Evolutionary conservation across 2,113 vertebrate species (phyloP), one percentile per base, ranked within the genome.

Genomic region (Chascanopsetta lugubris): DNA sequence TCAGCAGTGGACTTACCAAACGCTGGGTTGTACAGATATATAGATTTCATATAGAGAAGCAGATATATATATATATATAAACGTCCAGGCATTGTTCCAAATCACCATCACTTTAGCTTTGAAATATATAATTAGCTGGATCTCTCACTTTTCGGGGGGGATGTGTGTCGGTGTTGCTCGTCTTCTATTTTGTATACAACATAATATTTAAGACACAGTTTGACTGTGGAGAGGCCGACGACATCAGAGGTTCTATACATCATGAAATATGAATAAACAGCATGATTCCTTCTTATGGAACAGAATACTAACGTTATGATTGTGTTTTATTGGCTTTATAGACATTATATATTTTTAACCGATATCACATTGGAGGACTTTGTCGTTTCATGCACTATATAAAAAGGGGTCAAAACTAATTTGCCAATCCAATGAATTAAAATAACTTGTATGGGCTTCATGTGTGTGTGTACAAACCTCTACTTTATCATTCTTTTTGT

Each of bases 201-300:
- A 42, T n/a, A 42, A 15, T 63, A 50, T 51, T 6, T 30, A 56
- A 22, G 54, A 61, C 38, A 10, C 59, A 72, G 51, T 57, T 49
- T 61, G 70, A 21, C 80, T 63, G 73, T 71, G 68, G 40, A 56
- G 50, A 13, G 65, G 53, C 64, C 67, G 11, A 9, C 64, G 36
- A 68, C 56, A 40, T 79, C 68, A 8, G 69, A 54, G 30, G 24
- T 50, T 25, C 69, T 25, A 71, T 76, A 46, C 57, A 57, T 60
- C 56, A n/a, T n/a, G 26, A 56, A 79, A 66, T 58, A 29, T 67
- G 38, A 86, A 82, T 84, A 82, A 83, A 86, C 29, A 6, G 57
- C 48, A n/a, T n/a, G n/a, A n/a, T 72, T 79, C 50, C 54, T 77
- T 60, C 42, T 49, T 59, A 38, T 75, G 45, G 38, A 3, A 64